phyloP scores from a whole-genome alignment of 2,797 vertebrate species.

The Cetoscarus ocellatus region DNA sequence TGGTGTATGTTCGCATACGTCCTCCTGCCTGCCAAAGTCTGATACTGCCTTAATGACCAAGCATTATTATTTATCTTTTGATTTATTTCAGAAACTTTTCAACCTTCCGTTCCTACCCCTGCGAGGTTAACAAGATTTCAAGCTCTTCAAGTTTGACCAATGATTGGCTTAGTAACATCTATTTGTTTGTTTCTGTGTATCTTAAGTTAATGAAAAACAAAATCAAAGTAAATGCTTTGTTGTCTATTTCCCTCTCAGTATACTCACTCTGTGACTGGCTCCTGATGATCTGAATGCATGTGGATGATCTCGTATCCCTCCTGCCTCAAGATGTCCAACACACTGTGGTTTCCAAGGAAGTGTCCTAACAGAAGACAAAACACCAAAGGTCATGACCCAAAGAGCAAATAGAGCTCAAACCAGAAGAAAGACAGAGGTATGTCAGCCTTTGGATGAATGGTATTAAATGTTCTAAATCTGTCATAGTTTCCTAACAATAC shows the following conservation, averaged over 20 bases:
- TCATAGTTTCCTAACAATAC: not conserved
- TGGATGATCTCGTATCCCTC: constrained; percentile 95
- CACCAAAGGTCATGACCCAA: constrained; percentile 5
- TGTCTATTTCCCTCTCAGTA: not conserved
- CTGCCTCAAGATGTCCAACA: constrained; percentile 95
- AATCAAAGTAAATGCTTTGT: no score
- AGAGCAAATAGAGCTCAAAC: not conserved
- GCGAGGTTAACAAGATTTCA: constrained; percentile 16
- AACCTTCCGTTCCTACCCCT: constrained; percentile 27
- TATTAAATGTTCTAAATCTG: not conserved
- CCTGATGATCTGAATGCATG: constrained; percentile 85
- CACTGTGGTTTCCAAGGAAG: constrained; percentile 97
- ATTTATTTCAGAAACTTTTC: constrained; percentile 1
- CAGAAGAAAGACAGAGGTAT: not conserved
- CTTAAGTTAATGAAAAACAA: no score
- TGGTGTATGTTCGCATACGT: constrained; percentile 39
- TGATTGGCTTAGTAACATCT: not conserved
- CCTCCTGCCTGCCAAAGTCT: constrained; percentile 18
- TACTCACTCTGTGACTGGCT: constrained; percentile 89
- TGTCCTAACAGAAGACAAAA: constrained; percentile 87
- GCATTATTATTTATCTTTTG: constrained; percentile 17
- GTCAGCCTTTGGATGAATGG: not conserved
- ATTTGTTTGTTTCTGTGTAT: no score
- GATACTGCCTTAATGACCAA: constrained; percentile 10
- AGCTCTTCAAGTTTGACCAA: constrained; percentile 5